Percentiles rank a stretch among this genome's conserved stretches.
These are phyloP conservation scores for Eublepharis macularius DNA, from an alignment of 2,113 vertebrate species.

Conservation along the genomic window DNA sequence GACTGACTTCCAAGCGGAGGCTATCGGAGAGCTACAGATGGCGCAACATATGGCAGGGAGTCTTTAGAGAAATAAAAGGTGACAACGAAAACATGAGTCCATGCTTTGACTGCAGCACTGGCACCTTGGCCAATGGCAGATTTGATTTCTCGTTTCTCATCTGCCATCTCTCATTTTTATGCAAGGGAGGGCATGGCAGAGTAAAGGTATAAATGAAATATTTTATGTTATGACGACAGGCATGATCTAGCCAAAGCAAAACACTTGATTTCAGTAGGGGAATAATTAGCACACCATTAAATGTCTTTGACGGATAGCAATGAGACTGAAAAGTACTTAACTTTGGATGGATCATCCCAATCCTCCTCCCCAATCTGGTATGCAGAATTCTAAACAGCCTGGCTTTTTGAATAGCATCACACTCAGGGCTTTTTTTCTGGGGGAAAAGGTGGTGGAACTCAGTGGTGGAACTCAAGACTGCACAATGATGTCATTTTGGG, in stretches of 20 bases:
- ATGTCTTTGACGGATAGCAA: not conserved
- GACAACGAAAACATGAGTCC: not conserved
- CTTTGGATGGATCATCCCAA: not conserved
- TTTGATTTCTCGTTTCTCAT: not conserved
- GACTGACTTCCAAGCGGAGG: not conserved
- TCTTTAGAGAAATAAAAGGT: slow-evolving; percentile 1
- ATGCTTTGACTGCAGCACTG: fast-evolving
- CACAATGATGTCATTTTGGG: too few relatives aligned
- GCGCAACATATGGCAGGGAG: not conserved
- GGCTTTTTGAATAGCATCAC: not conserved
- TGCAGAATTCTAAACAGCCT: not conserved
- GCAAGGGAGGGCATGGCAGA: not conserved
- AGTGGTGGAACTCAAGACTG: too few relatives aligned
- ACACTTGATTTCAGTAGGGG: not conserved
- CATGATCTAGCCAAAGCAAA: not conserved
- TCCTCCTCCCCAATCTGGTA: not conserved
- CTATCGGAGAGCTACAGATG: not conserved
- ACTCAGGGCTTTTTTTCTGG: too few relatives aligned
- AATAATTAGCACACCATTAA: not conserved
- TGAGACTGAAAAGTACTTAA: not conserved
- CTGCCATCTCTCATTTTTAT: not conserved
- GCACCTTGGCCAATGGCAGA: not conserved
- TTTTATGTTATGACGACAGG: not conserved
- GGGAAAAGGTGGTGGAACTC: too few relatives aligned
- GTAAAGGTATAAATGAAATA: not conserved